These are phyloP conservation scores for Pediacus dermestoides DNA, from an alignment of 2,888 invertebrate species.

Conservation along the genomic window DNA sequence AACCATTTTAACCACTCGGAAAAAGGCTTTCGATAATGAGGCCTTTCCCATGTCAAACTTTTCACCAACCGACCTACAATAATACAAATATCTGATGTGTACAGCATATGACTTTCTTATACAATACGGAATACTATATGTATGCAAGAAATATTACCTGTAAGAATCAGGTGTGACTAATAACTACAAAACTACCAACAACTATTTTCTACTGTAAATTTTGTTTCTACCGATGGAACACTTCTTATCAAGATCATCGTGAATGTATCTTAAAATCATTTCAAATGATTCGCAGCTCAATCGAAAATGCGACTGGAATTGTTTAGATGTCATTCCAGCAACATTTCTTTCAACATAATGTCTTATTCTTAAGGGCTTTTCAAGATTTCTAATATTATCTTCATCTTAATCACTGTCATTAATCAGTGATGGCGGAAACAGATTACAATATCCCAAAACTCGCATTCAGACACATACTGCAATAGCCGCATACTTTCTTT, in stretches of 20 bases:
- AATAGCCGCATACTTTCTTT: slow-evolving; percentile 1
- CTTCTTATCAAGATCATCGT: slow-evolving; percentile 3
- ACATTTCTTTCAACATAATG: slow-evolving; percentile 1
- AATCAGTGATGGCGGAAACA: background rate
- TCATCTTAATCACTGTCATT: slow-evolving; percentile 1
- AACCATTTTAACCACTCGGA: slow-evolving; percentile 7
- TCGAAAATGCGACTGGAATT: slow-evolving; percentile 11
- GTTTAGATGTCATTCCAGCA: background rate
- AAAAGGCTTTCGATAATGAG: slow-evolving; percentile 3
- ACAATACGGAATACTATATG: background rate
- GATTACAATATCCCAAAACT: background rate
- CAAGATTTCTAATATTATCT: background rate
- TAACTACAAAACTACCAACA: slow-evolving; percentile 10
- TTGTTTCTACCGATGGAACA: background rate
- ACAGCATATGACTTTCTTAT: background rate
- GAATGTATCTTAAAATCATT: slow-evolving; percentile 1
- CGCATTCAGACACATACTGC: background rate
- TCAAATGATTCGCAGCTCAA: slow-evolving; percentile 7
- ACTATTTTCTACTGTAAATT: slow-evolving; percentile 9
- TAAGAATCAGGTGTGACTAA: slow-evolving; percentile 13
- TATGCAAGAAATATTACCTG: slow-evolving; percentile 7
- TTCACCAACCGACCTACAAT: slow-evolving; percentile 9
- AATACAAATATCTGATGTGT: too few relatives aligned
- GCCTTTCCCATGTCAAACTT: slow-evolving; percentile 7
- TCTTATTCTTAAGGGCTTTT: background rate